Evolutionary conservation across 2,797 vertebrate species (phyloP), one percentile per base, ranked within the genome.

Genomic region (Phrynocephalus guinanensis): DNA sequence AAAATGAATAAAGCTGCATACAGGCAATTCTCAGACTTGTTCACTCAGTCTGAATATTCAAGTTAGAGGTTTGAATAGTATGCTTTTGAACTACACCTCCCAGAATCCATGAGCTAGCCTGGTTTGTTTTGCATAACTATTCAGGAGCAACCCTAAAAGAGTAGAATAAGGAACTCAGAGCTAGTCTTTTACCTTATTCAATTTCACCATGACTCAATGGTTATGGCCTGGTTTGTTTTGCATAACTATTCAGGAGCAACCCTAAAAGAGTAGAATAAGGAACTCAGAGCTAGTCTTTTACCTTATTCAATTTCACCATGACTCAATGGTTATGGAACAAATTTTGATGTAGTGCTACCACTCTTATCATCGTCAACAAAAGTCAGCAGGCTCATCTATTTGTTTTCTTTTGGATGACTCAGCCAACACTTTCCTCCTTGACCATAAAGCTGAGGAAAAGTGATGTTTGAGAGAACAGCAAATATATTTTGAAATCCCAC

Each of bases 401-500:
- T 86, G n/a, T 56, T 86, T 86, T 70, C 7, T 26, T 78, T 22
- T 79, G 66, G 20, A 20, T 63, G 38, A 84, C 33, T 75, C 52
- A n/a, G 82, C 48, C 71, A 30, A 52, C 11, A 30, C 68, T 38
- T 76, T 76, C 72, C 4, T 20, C 24, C 38, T 9, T n/a, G 28
- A 76, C 26, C 33, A 44, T 26, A 63, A 63, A 28, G 28, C 50
- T 72, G 50, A 28, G 77, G 28, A 63, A 63, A 56, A 66, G 22
- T 79, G 67, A 18, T 33, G 24, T 67, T 50, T 82, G 44, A 70
- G 18, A 79, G 60, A 78, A 68, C 33, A 28, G 63, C 84, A 70
- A 79, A 79, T 52, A 56, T 78, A 68, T 52, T 28, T 85, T 85
- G 60, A 30, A 78, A 68, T 52, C 30, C 66, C n/a, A 68, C 38